Base-by-base conservation (phyloP, 2,113 vertebrate species). In the Mus musculus region DNA sequence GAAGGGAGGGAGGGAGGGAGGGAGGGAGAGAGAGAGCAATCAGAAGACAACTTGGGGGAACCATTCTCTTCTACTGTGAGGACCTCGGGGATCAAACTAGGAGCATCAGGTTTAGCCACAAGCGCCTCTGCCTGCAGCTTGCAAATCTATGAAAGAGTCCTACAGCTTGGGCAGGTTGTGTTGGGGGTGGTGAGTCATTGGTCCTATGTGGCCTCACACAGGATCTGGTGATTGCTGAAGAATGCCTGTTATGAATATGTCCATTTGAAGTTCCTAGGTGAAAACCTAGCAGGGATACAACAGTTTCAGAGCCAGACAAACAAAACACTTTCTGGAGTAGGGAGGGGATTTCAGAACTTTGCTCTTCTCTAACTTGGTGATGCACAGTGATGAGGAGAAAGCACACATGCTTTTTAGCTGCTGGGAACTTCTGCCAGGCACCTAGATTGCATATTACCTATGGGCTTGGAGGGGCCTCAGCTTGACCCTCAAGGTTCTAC, bases 291-390 rank as follows among this genome's bases (percentile, higher is more conserved):
- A 16, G 42, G 22, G 39, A 92, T 10, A 11, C 16, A 30, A 59
- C 13, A 36, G n/a, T 59, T 95, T 80, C 22, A 46, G 88, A 90
- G 12, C 54, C 71, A 85, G 71, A 59, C 67, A 85, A 84, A 90
- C n/a, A 89, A 94, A 92, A 95, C 75, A 56, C 11, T 91, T 95
- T 80, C 76, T 92, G 76, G 30, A 16, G 20, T 42, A 17, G 39
- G 59, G 80, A 84, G 56, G 63, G n/a, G n/a, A 1, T 85, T 76
- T 80, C 56, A 88, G 12, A 80, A 54, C 22, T 7, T 36, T 1
- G 9, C 52, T 14, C 16, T 76, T 36, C 28, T 24, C 94, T 63
- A 84, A 78, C 76, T 42, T 33, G 8, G 14, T 1, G 46, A 36
- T 14, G 1, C 1, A 7, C 12, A 4, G 52, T 26, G 17, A 76